Conservation (phyloP, 2,113 vertebrate species). For the Uria aalge region DNA sequence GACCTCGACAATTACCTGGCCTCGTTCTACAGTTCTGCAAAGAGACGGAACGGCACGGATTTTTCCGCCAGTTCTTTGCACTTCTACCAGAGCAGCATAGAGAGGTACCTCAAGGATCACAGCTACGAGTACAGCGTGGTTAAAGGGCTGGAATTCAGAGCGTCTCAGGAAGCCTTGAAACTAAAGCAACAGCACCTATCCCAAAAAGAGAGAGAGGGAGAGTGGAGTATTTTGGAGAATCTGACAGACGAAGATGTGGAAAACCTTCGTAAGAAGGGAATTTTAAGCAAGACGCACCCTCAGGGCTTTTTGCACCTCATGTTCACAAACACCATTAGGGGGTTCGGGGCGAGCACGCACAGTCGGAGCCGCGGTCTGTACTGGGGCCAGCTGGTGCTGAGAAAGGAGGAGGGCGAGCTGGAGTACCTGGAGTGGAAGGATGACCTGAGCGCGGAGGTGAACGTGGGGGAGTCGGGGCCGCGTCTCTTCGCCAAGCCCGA, state of each 20-base stretch:
- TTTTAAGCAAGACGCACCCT: background rate
- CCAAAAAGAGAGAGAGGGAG: background rate
- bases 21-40: background rate
- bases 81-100: background rate
- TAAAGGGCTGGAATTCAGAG: background rate
- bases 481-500: background rate
- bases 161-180: constrained; percentile 11
- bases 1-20: background rate
- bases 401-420: background rate
- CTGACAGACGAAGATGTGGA: background rate
- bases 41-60: background rate
- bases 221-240: background rate
- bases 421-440: constrained; percentile 53
- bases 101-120: background rate
- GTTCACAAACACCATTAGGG: background rate
- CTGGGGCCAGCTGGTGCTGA: constrained; percentile 56
- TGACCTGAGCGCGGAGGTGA: background rate
- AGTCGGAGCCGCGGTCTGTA: background rate
- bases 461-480: fast-evolving
- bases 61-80: background rate
- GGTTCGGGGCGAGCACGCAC: background rate
- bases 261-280: background rate
- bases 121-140: background rate
- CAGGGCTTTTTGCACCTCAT: constrained; percentile 5
- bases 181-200: background rate